Conservation (phyloP, 2,797 vertebrate genomes). For the Sebastes matsubarae region DNA sequence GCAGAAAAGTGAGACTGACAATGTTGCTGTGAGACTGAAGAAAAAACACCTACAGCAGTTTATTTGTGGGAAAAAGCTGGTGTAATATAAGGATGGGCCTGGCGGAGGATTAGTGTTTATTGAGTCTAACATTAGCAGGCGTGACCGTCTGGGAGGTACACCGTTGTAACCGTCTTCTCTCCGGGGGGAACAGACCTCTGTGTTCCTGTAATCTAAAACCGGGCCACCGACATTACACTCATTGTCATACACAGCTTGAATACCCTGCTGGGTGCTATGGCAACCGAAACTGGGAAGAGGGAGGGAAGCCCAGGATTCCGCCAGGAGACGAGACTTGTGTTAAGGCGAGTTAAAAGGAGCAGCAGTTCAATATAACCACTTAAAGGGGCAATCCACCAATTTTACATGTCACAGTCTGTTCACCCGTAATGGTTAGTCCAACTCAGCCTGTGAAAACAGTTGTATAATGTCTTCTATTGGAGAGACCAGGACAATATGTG, state of each 20-base stretch:
- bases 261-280: constrained; percentile 75
- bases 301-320: constrained; percentile 26
- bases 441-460: background rate
- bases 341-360: background rate
- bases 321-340: constrained; percentile 19
- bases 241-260: constrained; percentile 81
- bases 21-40: background rate
- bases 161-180: constrained; percentile 64
- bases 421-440: background rate
- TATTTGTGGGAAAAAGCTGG: constrained; percentile 36
- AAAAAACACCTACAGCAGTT: constrained; percentile 22
- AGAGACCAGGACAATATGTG: background rate
- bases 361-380: background rate
- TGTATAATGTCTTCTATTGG: background rate
- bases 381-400: background rate
- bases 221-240: constrained; percentile 73
- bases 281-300: constrained; percentile 59
- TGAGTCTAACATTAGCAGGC: constrained; percentile 71
- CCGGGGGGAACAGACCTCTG: constrained; percentile 65
- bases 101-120: constrained; percentile 53
- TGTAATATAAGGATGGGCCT: background rate
- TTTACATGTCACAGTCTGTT: background rate
- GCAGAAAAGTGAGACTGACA: background rate
- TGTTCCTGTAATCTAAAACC: constrained; percentile 80
- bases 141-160: constrained; percentile 57